Evolutionary conservation across 1,140 invertebrate species (phyloP).

Genomic region (Magallana ariakensis): DNA sequence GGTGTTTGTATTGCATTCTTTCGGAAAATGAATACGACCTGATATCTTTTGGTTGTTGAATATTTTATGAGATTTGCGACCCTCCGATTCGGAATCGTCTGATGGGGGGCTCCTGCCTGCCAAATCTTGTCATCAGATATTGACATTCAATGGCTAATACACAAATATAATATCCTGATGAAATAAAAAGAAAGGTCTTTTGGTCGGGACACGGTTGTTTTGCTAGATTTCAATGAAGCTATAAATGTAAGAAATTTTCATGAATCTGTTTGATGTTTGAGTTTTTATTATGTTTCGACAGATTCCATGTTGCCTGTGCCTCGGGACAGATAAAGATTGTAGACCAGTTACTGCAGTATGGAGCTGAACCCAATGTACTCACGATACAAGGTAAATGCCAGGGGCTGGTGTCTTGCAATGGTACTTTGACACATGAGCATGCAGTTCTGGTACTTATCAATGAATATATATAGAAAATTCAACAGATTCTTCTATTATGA

Average conservation of each 20-base stretch:
- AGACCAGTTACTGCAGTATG: constrained; percentile 65
- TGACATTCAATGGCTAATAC: too few relatives aligned
- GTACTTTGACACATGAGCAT: too few relatives aligned
- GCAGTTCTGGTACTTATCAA: too few relatives aligned
- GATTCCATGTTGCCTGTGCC: constrained; percentile 71
- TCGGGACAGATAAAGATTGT: constrained; percentile 65
- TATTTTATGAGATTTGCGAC: not conserved
- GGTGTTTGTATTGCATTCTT: not conserved
- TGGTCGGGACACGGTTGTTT: too few relatives aligned
- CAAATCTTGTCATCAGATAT: too few relatives aligned
- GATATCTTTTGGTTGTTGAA: not conserved
- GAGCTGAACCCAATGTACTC: constrained; percentile 69
- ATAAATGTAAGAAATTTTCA: too few relatives aligned
- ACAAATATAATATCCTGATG: too few relatives aligned
- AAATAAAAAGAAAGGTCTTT: too few relatives aligned
- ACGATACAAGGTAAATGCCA: constrained; percentile 69
- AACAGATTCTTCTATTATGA: too few relatives aligned
- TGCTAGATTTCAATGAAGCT: too few relatives aligned
- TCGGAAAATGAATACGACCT: not conserved
- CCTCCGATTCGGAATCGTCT: not conserved
- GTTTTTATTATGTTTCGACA: constrained; percentile 42
- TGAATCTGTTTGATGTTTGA: too few relatives aligned
- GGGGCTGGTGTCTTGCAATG: not conserved
- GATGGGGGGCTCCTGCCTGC: not conserved
- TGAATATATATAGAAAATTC: too few relatives aligned